phyloP scores from a whole-genome alignment of 2,797 vertebrate species.

The Cheirogaleus major region DNA sequence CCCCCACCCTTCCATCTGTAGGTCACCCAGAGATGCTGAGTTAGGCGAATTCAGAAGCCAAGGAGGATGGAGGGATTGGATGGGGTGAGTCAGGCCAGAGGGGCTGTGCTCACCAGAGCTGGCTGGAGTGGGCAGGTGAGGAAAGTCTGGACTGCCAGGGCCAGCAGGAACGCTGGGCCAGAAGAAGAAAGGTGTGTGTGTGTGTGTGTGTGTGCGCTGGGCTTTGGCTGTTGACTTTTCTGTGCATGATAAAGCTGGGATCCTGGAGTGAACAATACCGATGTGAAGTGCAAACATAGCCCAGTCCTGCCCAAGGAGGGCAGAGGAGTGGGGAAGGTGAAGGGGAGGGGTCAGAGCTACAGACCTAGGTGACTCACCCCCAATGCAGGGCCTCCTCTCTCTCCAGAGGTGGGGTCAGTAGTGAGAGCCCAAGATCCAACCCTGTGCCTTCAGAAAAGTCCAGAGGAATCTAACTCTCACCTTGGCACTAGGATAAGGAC shows the following conservation, averaged over 20 bases:
- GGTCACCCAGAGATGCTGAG: slow-evolving; percentile 47
- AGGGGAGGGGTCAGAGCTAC: not conserved
- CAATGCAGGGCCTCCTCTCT: not conserved
- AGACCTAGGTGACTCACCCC: not conserved
- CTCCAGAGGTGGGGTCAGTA: fast-evolving
- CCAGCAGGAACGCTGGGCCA: fast-evolving
- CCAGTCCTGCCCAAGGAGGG: fast-evolving
- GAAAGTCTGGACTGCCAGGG: not conserved
- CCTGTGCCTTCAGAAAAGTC: not conserved
- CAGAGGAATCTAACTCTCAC: not conserved
- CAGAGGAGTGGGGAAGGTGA: not conserved
- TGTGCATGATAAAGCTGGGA: not conserved
- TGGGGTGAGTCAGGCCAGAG: not conserved
- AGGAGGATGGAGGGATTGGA: not conserved
- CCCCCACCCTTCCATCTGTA: slow-evolving; percentile 4
- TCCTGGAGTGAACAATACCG: not conserved
- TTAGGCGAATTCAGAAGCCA: not conserved
- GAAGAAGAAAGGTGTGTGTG: not conserved
- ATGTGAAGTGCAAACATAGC: not conserved
- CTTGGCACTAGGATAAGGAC: not conserved
- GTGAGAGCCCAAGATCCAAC: not conserved
- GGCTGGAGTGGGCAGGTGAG: not conserved
- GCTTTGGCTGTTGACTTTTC: slow-evolving; percentile 3
- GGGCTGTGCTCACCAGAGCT: not conserved
- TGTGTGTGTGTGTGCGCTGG: not conserved